Base-by-base conservation (phyloP, 2,888 invertebrate species). In the Clusia tigrina region DNA sequence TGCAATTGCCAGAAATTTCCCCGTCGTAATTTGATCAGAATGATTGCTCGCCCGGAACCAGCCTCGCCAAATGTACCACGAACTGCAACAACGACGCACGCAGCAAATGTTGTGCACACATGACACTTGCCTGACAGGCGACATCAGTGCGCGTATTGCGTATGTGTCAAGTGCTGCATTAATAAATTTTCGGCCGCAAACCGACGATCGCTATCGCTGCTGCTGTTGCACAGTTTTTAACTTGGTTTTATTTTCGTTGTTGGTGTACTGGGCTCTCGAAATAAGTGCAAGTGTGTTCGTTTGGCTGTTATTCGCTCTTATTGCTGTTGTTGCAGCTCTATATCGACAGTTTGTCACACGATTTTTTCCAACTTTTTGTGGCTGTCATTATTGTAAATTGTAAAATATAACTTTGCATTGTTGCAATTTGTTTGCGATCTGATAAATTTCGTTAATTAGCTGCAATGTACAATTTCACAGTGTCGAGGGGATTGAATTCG, bases 311-410 rank as follows among this genome's bases (percentile, higher is more conserved):
- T 32, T 55, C 20, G 25, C 38, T 46, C 12, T 69, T 69, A 65
- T 60, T 64, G 63, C 65, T 54, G 38, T 54, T 51, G 22, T 23
- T 59, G 54, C 54, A 25, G 42, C 62, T 64, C 53, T 54, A 69
- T 67, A 73, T 73, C 76, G 79, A 79, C 78, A 78, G 74, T 78
- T 76, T 78, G 77, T 78, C 78, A 78, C 74, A 77, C 73, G 67
- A 74, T 75, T 76, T 77, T 73, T 52, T 52, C 37, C 9, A 20
- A 52, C 15, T 52, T 54, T n/a, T 26, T 46, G 53, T 54, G 46
- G 51, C 54, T 58, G 64, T 64, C 58, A 60, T 26, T 54, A 48
- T 60, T 48, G 52, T n/a, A n/a, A 25, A 26, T 58, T 42, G 58
- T 32, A 25, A 37, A 55, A 57, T 60, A 59, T 52, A 64, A 57